phyloP scores from a whole-genome alignment of 1,140 invertebrate species.

The Bombus difficillimus region DNA sequence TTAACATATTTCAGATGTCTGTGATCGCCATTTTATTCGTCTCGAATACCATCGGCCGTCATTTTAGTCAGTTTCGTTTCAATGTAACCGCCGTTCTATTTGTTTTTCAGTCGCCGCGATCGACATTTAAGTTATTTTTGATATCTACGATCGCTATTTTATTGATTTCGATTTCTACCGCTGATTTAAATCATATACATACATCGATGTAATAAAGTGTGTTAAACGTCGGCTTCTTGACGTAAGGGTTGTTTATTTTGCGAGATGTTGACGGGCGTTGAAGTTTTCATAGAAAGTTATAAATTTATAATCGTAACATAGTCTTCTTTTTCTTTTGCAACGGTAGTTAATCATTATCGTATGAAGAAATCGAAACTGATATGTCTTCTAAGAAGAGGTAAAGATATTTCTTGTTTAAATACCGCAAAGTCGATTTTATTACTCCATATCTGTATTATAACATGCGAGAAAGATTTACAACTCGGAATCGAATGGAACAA shows the following conservation, averaged over 20 bases:
- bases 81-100: background rate
- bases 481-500: too few species aligned
- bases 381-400: background rate
- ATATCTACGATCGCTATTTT: background rate
- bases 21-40: background rate
- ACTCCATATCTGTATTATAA: background rate
- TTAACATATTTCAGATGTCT: background rate
- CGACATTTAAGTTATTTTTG: background rate
- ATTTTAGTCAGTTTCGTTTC: background rate
- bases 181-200: background rate
- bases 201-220: background rate
- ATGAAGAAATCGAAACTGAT: background rate
- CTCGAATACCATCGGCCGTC: background rate
- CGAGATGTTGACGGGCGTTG: too few species aligned
- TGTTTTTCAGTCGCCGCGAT: background rate
- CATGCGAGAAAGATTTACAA: too few species aligned
- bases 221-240: background rate
- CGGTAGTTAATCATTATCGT: background rate
- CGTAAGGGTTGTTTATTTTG: background rate
- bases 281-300: too few species aligned
- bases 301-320: too few species aligned
- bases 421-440: background rate
- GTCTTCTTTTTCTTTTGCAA: too few species aligned
- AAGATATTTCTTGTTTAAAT: too few species aligned
- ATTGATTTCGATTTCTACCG: too few species aligned